Evolutionary conservation across 2,797 vertebrate genomes (phyloP), one percentile per base, ranked within the genome.

Genomic region (Alca torda): DNA sequence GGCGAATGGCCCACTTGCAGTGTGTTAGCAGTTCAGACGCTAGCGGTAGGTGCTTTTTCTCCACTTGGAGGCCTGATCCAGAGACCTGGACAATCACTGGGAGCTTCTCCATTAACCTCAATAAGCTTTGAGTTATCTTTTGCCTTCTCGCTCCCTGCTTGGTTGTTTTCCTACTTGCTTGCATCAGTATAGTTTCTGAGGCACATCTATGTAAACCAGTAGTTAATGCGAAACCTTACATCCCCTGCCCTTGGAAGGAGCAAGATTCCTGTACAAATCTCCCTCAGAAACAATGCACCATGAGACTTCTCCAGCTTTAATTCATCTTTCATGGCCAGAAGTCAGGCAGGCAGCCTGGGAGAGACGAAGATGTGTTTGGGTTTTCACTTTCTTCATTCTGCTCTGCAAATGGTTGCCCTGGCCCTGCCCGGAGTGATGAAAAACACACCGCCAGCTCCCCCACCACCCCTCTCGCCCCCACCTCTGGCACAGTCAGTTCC

Each of bases 381-480:
- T 4, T 84, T 88, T 90, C 9, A 3, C 28, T 85, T 28, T 53
- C 13, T 70, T 68, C 17, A 10, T 10, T 4, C 6, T 23, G 12
- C 4, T 41, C 31, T 85, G 53, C n/a, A 53, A 61, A 16, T 8
- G 6, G 25, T 5, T 70, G 43, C 5, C 20, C 18, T 64, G 35
- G 48, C 20, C 11, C 9, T 74, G 16, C 9, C 5, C 1, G 56
- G 63, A 41, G 50, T 8, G 63, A 37, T 53, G 57, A 30, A 45
- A 87, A 89, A 11, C 25, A 13, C 8, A 11, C 19, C 2, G 3
- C 35, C 46, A 50, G 4, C 23, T 39, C 12, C 10, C 7, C 2
- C 46, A 30, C 16, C 0, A 3, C 6, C 1, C 46, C 0, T 1
- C 28, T 85, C 1, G 1, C 13, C 39, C 61, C 35, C 54, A 24